Percentiles rank a stretch among this genome's conserved stretches.
Conservation (phyloP, 2,113 vertebrate genomes). For the Eira barbara region DNA sequence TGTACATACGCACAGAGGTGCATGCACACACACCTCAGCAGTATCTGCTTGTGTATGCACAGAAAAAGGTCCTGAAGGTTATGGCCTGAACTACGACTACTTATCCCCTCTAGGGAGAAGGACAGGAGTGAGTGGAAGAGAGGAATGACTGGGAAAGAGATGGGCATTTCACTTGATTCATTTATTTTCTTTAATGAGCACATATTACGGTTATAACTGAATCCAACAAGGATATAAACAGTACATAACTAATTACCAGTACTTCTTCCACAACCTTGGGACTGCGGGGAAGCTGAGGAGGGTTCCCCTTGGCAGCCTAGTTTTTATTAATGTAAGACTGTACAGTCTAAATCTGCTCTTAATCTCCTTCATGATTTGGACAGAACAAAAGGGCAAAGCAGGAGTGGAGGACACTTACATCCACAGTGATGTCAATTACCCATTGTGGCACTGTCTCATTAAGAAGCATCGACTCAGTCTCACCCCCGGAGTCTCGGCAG, state of each 20-base stretch:
- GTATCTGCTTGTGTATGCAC: neutral
- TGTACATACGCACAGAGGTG: neutral
- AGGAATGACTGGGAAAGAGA: neutral
- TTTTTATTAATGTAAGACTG: neutral
- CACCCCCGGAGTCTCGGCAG: constrained; percentile 97
- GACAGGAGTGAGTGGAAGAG: neutral
- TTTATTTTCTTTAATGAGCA: neutral
- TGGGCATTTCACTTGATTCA: neutral
- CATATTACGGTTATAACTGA: neutral
- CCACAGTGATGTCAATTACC: constrained; percentile 99
- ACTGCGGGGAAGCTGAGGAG: neutral
- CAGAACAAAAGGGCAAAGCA: neutral
- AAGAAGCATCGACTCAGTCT: constrained; percentile 98
- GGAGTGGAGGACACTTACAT: constrained; percentile 87
- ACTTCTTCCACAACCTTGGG: neutral
- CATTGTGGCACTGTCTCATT: constrained; percentile 99
- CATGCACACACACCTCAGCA: neutral
- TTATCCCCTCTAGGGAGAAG: neutral
- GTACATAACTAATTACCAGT: neutral
- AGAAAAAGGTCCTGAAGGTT: neutral
- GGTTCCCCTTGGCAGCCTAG: neutral
- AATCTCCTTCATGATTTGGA: neutral
- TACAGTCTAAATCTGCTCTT: neutral
- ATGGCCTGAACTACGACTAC: neutral
- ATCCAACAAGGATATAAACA: neutral